Conservation (phyloP, 2,888 invertebrate species). For the Patella caerulea region DNA sequence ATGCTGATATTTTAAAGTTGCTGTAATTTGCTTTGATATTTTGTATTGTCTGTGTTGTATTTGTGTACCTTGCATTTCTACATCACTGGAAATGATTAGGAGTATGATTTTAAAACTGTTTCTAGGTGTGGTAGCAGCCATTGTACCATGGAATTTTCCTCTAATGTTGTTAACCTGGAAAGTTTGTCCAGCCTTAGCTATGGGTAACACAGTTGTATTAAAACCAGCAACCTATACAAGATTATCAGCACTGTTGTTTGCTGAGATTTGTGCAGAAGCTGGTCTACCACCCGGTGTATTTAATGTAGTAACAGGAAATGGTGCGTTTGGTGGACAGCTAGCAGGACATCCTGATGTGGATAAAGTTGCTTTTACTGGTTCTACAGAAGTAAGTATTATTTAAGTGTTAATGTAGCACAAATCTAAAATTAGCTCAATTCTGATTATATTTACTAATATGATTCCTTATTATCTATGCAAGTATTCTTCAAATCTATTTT, state of each 20-base stretch:
- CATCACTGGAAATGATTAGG: no score
- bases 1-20: no score
- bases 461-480: no score
- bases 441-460: no score
- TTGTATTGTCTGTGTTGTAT: no score
- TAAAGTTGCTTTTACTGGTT: slow-evolving; percentile 72
- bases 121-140: slow-evolving; percentile 72
- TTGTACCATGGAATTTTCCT: slow-evolving; percentile 73
- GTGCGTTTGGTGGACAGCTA: slow-evolving; percentile 66
- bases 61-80: no score
- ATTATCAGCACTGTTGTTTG: slow-evolving; percentile 72
- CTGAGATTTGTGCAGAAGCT: slow-evolving; percentile 73
- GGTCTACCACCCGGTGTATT: slow-evolving; percentile 74
- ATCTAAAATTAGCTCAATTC: not conserved
- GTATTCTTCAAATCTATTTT: no score
- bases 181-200: slow-evolving; percentile 74
- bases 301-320: slow-evolving; percentile 71
- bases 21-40: no score
- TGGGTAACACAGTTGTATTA: slow-evolving; percentile 74
- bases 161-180: slow-evolving; percentile 73
- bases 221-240: slow-evolving; percentile 72
- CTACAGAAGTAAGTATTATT: slow-evolving; percentile 62
- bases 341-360: slow-evolving; percentile 68
- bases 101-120: not conserved
- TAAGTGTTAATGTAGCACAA: not conserved